Evolutionary conservation across 2,888 invertebrate species (phyloP).

Genomic region (Leucozona laternaria): DNA sequence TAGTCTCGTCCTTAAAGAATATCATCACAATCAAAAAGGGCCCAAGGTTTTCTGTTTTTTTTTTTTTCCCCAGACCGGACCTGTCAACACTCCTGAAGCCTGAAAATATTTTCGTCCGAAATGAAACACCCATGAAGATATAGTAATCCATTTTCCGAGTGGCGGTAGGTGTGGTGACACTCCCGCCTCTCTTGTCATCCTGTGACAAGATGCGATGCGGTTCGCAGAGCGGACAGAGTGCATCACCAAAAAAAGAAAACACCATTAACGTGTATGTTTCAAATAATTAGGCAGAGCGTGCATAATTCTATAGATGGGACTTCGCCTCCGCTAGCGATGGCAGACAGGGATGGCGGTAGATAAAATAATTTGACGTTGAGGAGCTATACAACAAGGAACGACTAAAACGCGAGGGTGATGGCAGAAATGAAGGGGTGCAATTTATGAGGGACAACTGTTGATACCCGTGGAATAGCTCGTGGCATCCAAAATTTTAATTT

Average conservation of each 20-base stretch:
- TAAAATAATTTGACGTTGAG: not conserved
- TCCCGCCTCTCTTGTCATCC: constrained; percentile 25
- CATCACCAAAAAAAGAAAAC: constrained; percentile 26
- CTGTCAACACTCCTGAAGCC: not conserved
- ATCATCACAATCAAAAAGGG: too few relatives aligned
- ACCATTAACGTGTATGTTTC: constrained; percentile 57
- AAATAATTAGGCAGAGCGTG: constrained; percentile 57
- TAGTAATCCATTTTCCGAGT: constrained; percentile 55
- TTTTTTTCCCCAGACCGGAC: not conserved
- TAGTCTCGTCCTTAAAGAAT: too few relatives aligned
- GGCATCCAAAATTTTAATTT: constrained; percentile 68
- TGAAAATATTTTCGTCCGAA: constrained; percentile 29
- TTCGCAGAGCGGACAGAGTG: constrained; percentile 37
- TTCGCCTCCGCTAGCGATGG: not conserved
- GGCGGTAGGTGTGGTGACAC: constrained; percentile 33
- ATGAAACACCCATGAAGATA: constrained; percentile 40
- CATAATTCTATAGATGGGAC: constrained; percentile 39
- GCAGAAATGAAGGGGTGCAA: constrained; percentile 46
- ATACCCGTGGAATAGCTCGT: constrained; percentile 60
- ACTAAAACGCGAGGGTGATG: not conserved
- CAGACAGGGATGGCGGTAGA: not conserved
- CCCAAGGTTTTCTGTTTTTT: not conserved
- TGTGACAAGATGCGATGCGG: constrained; percentile 45
- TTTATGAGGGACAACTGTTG: constrained; percentile 74
- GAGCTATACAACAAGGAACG: not conserved